These are phyloP conservation scores for Scolanthus callimorphus DNA, from an alignment of 92 coral and sea anemone genomes.

Conservation along the genomic window DNA sequence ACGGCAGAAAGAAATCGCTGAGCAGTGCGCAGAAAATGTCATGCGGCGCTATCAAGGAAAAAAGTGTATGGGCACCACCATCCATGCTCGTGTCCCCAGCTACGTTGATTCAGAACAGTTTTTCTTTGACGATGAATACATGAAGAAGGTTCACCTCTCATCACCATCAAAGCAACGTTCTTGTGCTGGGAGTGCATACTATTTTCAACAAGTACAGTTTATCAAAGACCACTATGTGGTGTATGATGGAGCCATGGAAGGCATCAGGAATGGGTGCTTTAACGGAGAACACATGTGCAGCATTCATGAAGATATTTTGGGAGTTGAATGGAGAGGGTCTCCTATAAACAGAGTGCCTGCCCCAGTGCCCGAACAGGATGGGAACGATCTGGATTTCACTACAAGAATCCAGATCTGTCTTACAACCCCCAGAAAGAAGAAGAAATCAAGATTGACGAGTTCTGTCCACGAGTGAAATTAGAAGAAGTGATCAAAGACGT, in stretches of 20 bases:
- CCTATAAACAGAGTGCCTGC: slow-evolving; percentile 35
- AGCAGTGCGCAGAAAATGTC: slow-evolving; percentile 29
- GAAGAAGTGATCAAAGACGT: slow-evolving; percentile 6
- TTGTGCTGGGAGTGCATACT: slow-evolving; percentile 32
- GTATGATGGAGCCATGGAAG: slow-evolving; percentile 29
- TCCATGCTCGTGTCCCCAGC: slow-evolving; percentile 35
- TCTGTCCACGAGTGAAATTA: slow-evolving; percentile 22
- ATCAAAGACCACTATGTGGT: slow-evolving; percentile 20
- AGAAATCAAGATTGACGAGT: slow-evolving; percentile 34
- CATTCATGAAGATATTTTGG: slow-evolving; percentile 32
- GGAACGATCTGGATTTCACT: slow-evolving; percentile 40
- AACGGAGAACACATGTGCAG: slow-evolving; percentile 35
- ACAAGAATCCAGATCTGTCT: slow-evolving; percentile 27
- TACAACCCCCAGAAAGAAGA: slow-evolving; percentile 18
- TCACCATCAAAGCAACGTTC: slow-evolving; percentile 20
- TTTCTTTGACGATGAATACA: slow-evolving; percentile 33
- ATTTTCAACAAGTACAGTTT: slow-evolving; percentile 23
- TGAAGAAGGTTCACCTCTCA: slow-evolving; percentile 28
- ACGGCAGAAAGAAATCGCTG: slow-evolving; percentile 4
- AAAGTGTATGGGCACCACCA: slow-evolving; percentile 34
- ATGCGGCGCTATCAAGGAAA: slow-evolving; percentile 18
- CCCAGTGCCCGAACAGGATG: slow-evolving; percentile 34
- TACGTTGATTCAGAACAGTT: slow-evolving; percentile 22
- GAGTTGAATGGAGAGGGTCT: slow-evolving; percentile 46
- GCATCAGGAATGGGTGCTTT: slow-evolving; percentile 40